Conservation (phyloP, 2,888 invertebrate species). For the Folsomia candida region DNA sequence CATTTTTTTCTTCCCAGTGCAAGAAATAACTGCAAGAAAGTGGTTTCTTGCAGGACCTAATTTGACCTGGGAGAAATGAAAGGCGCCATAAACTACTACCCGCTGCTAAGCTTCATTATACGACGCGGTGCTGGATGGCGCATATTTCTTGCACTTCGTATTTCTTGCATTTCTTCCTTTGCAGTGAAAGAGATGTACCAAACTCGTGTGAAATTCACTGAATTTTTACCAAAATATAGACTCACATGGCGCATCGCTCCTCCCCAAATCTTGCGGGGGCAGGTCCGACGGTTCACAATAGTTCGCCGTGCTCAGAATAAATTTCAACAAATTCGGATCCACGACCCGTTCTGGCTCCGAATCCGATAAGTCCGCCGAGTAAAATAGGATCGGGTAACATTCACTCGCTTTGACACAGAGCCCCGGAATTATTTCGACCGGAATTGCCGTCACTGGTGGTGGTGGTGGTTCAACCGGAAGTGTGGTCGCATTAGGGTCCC, state of each 20-base stretch:
- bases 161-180: no score
- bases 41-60: no score
- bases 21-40: no score
- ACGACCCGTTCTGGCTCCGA: slow-evolving; percentile 9
- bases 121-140: no score
- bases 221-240: neutral
- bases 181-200: no score
- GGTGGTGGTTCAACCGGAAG: neutral
- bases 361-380: slow-evolving; percentile 10
- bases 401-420: slow-evolving; percentile 29
- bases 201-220: neutral
- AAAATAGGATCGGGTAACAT: slow-evolving; percentile 35
- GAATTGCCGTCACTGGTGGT: neutral
- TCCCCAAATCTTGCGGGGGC: neutral
- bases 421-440: slow-evolving; percentile 21
- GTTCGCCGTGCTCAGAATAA: slow-evolving; percentile 29
- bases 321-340: slow-evolving; percentile 25
- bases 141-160: no score
- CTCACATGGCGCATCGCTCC: neutral
- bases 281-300: slow-evolving; percentile 26
- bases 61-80: neutral
- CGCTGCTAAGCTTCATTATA: no score
- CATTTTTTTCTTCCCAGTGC: no score
- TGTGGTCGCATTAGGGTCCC: neutral
- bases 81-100: neutral